Evolutionary conservation across 1,140 invertebrate genomes (phyloP).

Genomic region (Gerris buenoi): DNA sequence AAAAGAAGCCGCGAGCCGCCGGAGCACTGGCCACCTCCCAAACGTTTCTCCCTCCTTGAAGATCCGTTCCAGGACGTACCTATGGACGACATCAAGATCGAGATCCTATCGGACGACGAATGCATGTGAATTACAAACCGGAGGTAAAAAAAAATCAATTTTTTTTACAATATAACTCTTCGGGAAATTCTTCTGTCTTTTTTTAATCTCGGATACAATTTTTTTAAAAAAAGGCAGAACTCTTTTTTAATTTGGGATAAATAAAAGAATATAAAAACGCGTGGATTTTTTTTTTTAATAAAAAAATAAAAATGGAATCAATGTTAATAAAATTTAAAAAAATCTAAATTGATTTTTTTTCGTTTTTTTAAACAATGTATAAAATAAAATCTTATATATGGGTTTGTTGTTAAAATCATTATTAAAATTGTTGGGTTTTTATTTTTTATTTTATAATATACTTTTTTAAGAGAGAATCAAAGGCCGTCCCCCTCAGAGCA

Average conservation of each 20-base stretch:
- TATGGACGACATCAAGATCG: neutral
- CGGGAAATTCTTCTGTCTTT: too few relatives aligned
- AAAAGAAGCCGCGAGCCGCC: neutral
- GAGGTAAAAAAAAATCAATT: too few relatives aligned
- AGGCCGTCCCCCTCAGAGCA: neutral
- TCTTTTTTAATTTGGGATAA: neutral
- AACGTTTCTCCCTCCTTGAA: neutral
- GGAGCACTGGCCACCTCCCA: neutral
- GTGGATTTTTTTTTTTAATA: neutral
- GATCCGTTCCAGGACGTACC: neutral
- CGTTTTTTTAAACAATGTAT: neutral
- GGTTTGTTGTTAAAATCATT: neutral
- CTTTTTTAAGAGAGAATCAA: neutral
- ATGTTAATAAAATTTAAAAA: neutral
- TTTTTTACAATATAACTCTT: too few relatives aligned
- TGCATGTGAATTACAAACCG: too few relatives aligned
- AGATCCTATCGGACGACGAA: neutral
- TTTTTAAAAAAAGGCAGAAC: too few relatives aligned
- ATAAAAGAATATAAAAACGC: neutral
- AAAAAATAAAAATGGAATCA: neutral
- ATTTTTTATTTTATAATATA: neutral
- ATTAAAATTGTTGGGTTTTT: neutral
- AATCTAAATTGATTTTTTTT: neutral
- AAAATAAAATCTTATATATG: neutral
- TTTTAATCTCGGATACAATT: too few relatives aligned